These are phyloP conservation scores for Netta rufina DNA, from an alignment of 2,797 vertebrate genomes.

Conservation along the genomic window DNA sequence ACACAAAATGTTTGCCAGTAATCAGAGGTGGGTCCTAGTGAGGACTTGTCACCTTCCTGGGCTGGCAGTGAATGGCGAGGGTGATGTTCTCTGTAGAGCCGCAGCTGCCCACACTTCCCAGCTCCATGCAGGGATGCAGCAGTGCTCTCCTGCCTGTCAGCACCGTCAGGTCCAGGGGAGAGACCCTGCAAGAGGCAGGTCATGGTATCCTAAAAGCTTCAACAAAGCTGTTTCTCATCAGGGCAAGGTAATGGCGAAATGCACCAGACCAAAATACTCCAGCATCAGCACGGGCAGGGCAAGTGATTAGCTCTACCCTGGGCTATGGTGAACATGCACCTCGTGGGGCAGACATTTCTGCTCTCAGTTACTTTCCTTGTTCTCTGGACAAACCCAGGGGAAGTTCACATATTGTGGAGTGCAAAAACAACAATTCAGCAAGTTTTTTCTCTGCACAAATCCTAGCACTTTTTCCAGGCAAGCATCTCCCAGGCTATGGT, in stretches of 20 bases:
- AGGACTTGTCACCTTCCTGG: not conserved
- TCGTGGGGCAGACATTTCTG: not conserved
- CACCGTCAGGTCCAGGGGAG: not conserved
- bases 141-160: not conserved
- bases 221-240: not conserved
- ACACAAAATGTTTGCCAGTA: not conserved
- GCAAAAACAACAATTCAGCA: fast-evolving
- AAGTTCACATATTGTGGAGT: fast-evolving
- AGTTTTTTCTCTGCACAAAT: not conserved
- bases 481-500: not conserved
- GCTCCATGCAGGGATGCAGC: not conserved
- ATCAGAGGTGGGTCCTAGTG: not conserved
- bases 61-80: not conserved
- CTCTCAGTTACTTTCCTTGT: not conserved
- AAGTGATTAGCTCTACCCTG: not conserved
- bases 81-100: not conserved
- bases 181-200: not conserved
- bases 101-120: not conserved
- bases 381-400: not conserved
- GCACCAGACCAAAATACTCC: not conserved
- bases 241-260: not conserved
- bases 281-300: not conserved
- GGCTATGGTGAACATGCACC: fast-evolving
- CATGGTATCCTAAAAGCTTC: not conserved
- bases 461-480: not conserved